Percentiles rank a stretch among this genome's conserved stretches.
phyloP scores from a whole-genome alignment of 2,888 invertebrate genomes.

The Sphaerophoria rueppellii region DNA sequence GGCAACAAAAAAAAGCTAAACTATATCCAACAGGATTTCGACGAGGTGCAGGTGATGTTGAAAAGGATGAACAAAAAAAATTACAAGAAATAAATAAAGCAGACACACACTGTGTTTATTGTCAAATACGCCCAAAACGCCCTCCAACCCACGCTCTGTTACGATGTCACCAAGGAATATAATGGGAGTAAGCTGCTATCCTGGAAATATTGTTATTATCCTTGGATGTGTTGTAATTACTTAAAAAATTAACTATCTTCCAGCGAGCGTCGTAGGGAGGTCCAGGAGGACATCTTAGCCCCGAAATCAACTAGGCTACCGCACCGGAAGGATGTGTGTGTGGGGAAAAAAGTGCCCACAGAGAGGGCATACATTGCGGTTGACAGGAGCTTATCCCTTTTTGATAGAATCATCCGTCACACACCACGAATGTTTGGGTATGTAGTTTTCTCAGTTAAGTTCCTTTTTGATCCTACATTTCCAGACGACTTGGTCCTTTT shows the following conservation, averaged over 20 bases:
- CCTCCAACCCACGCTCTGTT: slow-evolving; percentile 10
- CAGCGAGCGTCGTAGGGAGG: background rate
- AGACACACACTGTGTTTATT: slow-evolving; percentile 64
- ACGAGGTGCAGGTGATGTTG: background rate
- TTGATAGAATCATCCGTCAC: slow-evolving; percentile 31
- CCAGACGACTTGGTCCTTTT: slow-evolving; percentile 54
- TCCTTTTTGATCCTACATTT: slow-evolving; percentile 15
- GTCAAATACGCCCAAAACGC: slow-evolving; percentile 61
- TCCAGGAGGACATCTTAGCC: slow-evolving; percentile 34
- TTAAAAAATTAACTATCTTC: slow-evolving; percentile 71
- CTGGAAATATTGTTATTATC: slow-evolving; percentile 29
- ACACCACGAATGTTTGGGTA: slow-evolving; percentile 40
- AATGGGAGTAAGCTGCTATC: slow-evolving; percentile 3
- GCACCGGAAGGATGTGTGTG: slow-evolving; percentile 44
- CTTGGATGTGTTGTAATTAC: slow-evolving; percentile 67
- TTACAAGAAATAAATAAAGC: slow-evolving; percentile 56
- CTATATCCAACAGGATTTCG: background rate
- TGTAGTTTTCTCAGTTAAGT: background rate
- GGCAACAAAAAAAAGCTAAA: background rate
- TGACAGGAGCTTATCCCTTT: slow-evolving; percentile 58
- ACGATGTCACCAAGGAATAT: slow-evolving; percentile 26
- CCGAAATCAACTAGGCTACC: slow-evolving; percentile 35
- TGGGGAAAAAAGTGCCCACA: slow-evolving; percentile 16
- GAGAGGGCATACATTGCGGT: slow-evolving; percentile 61
- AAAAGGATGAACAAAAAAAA: background rate